phyloP scores from a whole-genome alignment of 1,140 invertebrate species.

The Metaphire vulgaris region DNA sequence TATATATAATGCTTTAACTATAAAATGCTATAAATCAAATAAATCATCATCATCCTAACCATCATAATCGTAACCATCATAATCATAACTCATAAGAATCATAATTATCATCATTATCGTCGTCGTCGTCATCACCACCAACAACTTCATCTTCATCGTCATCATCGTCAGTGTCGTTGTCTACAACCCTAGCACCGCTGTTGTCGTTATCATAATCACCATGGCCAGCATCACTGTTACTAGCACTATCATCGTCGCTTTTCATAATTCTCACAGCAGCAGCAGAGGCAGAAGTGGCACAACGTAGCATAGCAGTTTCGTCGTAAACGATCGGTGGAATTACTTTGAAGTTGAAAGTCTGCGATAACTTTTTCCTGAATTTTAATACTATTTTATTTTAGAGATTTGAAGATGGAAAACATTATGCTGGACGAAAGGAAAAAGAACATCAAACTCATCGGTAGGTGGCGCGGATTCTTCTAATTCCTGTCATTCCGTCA shows the following conservation, averaged over 20 bases:
- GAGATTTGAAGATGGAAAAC: too few species aligned
- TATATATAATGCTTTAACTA: too few species aligned
- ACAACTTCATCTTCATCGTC: neutral
- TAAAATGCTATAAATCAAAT: too few species aligned
- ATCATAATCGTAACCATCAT: neutral
- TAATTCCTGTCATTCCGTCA: too few species aligned
- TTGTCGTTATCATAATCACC: neutral
- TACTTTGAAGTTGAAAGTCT: too few species aligned
- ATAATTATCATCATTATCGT: neutral
- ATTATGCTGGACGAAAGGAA: slow-evolving; percentile 60
- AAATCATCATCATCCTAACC: neutral
- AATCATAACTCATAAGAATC: neutral
- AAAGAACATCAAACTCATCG: slow-evolving; percentile 65
- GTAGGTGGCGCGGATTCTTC: too few species aligned
- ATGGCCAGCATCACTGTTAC: neutral
- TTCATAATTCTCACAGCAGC: neutral
- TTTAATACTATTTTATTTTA: slow-evolving; percentile 55
- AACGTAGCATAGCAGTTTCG: slow-evolving; percentile 19
- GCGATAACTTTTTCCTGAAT: too few species aligned
- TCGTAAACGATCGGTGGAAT: too few species aligned
- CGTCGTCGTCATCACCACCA: neutral
- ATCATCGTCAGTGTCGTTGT: neutral
- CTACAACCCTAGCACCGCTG: neutral
- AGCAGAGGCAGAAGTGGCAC: neutral
- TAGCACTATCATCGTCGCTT: neutral